Conservation (phyloP, 2,888 invertebrate species). For the Drosophila bunnanda region DNA sequence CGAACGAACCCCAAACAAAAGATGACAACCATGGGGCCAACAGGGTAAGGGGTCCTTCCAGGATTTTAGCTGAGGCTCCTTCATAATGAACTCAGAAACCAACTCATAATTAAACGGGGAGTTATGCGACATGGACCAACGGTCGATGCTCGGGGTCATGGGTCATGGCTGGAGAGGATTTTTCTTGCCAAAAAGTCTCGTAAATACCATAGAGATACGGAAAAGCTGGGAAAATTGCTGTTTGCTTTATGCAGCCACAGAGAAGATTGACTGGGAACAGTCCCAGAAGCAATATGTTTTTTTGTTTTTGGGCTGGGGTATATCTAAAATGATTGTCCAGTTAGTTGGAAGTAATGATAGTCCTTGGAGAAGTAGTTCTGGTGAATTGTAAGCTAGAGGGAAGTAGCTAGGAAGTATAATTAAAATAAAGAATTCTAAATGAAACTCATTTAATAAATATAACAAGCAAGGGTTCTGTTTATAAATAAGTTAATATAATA, state of each 20-base stretch:
- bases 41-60: not conserved
- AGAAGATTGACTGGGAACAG: slow-evolving; percentile 64
- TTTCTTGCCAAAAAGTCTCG: slow-evolving; percentile 39
- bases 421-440: not conserved
- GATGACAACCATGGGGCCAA: slow-evolving; percentile 1
- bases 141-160: slow-evolving; percentile 47
- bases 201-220: slow-evolving; percentile 27
- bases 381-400: not conserved
- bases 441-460: not conserved
- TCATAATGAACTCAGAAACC: slow-evolving; percentile 76
- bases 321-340: slow-evolving; percentile 21
- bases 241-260: slow-evolving; percentile 38
- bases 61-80: slow-evolving; percentile 22
- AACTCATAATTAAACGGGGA: slow-evolving; percentile 80
- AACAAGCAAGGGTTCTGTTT: not conserved
- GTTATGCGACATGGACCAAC: slow-evolving; percentile 76
- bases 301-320: not conserved
- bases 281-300: slow-evolving; percentile 60
- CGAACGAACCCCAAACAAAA: slow-evolving; percentile 32
- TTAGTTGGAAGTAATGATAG: slow-evolving; percentile 23
- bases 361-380: not conserved
- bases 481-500: not conserved
- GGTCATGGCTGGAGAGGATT: slow-evolving; percentile 34
- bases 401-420: not conserved
- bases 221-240: slow-evolving; percentile 7